These are phyloP conservation scores for Onychomys torridus DNA, from an alignment of 2,797 vertebrate species.

Conservation along the genomic window DNA sequence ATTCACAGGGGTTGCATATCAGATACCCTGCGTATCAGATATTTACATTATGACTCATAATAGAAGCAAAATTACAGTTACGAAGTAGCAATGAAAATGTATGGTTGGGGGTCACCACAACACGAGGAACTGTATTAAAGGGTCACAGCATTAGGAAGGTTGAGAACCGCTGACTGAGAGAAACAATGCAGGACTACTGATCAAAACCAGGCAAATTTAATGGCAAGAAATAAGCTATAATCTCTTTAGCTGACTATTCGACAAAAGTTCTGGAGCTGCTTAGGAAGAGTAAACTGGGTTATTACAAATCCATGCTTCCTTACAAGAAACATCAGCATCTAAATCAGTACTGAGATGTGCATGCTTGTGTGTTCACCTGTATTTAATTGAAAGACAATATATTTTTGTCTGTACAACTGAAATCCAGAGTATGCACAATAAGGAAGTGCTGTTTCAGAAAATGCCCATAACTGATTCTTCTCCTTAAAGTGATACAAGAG, in stretches of 20 bases:
- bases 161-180: background rate
- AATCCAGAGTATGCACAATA: slow-evolving; percentile 41
- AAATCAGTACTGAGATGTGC: background rate
- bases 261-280: slow-evolving; percentile 36
- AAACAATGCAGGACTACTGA: background rate
- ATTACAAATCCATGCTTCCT: slow-evolving; percentile 66
- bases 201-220: slow-evolving; percentile 21
- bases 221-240: background rate
- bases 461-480: background rate
- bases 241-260: slow-evolving; percentile 45
- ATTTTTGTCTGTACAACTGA: slow-evolving; percentile 30
- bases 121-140: background rate
- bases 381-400: slow-evolving; percentile 1
- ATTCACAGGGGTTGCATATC: background rate
- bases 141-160: background rate
- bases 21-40: background rate
- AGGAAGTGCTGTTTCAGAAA: slow-evolving; percentile 25
- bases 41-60: background rate
- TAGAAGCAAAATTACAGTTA: background rate
- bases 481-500: background rate
- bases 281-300: slow-evolving; percentile 3
- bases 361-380: background rate
- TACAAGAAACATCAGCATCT: slow-evolving; percentile 69
- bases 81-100: background rate
- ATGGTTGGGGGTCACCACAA: no score